Base-by-base conservation (phyloP, 2,797 vertebrate genomes). In the Crenichthys baileyi region DNA sequence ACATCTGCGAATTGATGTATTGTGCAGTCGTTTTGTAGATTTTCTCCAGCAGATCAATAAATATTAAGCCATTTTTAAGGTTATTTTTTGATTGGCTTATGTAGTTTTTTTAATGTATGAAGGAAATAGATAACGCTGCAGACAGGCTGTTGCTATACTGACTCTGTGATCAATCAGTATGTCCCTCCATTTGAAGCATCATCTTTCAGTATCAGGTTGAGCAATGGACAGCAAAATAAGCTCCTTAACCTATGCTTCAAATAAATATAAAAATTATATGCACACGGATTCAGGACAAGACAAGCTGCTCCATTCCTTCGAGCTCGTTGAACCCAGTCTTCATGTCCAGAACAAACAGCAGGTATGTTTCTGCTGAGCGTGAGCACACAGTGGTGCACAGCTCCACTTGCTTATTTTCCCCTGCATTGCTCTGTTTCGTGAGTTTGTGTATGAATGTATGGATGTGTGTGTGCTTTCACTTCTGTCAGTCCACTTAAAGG, bases 401-500 rank as follows among this genome's bases (percentile, higher is more conserved):
- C 89, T 92, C 92, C 83, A 90, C 92, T 91, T 92, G 88, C 88
- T 84, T 87, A 82, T 73, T 90, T 81, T 87, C 86, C 79, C 77
- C 83, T 85, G 78, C 79, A 83, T 89, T 70, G 82, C 83, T 90
- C 74, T 74, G 71, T 88, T 92, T 91, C 80, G 76, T 80, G 79
- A 67, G 72, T 71, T 79, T 31, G 77, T 82, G 51, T 83, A 24
- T 56, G 31, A 48, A 18, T 74, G 61, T 75, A 73, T 79, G 63
- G 80, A 84, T 85, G 85, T 76, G 82, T 77, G 63, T 72, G 73
- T 75, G 85, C 75, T 82, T 88, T 92, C 90, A 46, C 91, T 95
- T 86, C 93, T 93, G 94, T 93, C 93, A 93, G 93, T 94, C 95
- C 94, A 94, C 94, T 96, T 95, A 96, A 95, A 86, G 92, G 90